phyloP scores from a whole-genome alignment of 2,888 invertebrate genomes.

The Aporophyla nigra region DNA sequence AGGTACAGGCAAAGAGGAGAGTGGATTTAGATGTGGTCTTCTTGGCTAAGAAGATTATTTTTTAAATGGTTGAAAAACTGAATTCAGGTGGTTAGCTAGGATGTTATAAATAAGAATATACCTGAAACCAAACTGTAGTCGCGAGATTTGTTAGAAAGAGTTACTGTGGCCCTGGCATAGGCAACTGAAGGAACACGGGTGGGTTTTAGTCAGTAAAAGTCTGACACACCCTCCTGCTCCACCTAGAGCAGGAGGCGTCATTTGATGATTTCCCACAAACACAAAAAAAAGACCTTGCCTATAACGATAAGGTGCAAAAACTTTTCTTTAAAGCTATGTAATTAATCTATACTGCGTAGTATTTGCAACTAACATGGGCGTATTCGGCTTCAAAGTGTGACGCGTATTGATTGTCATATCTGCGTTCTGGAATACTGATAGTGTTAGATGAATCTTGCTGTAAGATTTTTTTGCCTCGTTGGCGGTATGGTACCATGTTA shows the following conservation, averaged over 20 bases:
- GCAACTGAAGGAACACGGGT: too few species aligned
- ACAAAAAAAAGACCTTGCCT: too few species aligned
- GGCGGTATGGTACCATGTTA: too few species aligned
- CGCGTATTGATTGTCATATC: neutral
- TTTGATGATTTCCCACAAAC: too few species aligned
- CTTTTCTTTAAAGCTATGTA: neutral
- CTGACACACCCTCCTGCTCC: too few species aligned
- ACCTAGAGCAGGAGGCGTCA: too few species aligned
- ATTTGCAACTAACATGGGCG: neutral
- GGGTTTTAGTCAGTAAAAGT: too few species aligned
- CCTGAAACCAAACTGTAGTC: too few species aligned
- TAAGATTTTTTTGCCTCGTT: neutral
- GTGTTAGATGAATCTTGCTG: neutral
- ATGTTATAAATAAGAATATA: neutral
- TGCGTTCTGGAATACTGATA: neutral
- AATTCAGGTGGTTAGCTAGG: too few species aligned
- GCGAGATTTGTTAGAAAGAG: too few species aligned
- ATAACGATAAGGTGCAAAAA: neutral
- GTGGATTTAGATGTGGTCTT: slow-evolving; percentile 58
- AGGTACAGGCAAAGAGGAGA: slow-evolving; percentile 72
- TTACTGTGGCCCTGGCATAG: too few species aligned
- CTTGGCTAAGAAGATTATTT: slow-evolving; percentile 14
- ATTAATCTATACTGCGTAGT: neutral
- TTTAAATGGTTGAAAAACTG: too few species aligned
- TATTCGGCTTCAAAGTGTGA: neutral